Evolutionary conservation across 1,140 invertebrate genomes (phyloP), one percentile per base, ranked within the genome.

Genomic region (Monomorium pharaonis): DNA sequence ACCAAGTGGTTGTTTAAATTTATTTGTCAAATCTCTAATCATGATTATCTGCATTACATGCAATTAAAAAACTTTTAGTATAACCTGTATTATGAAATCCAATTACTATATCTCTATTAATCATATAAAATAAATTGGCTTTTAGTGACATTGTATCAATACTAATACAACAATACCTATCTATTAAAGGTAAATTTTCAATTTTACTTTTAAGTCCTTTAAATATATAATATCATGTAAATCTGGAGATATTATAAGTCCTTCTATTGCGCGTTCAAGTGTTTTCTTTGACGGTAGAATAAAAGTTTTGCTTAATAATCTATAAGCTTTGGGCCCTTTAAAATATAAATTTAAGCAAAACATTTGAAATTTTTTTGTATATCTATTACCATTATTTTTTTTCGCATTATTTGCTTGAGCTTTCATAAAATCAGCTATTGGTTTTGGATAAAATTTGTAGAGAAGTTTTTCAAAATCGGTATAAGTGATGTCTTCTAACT

Each of bases 111-210:
- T 78, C 16, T 65, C 60, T 65, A 42, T 37, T 37, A 37, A 37
- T 37, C 37, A 37, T 37, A 37, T 37, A 37, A 37, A 37, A 80
- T 80, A 80, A 67, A 80, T 14, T 67, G 49, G 44, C 27, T 80
- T 67, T 80, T 37, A 80, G 51, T 65, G 60, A 67, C 47, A 67
- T 51, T 80, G 60, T 37, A 80, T 80, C 60, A 65, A 80, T 80
- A 1, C 60, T n/a, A 21, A 80, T 80, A 14, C 42, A 80, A 51
- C 76, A 80, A 30, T 76, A 76, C 6, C 42, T 76, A 60, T 76
- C 16, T 58, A 60, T 27, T 16, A 30, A 9, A 76, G 9, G 1
- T 27, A 76, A 76, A 76, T 60, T 58, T 60, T 76, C 37, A 44
- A 3, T 76, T 44, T 76, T 60, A 58, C 27, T n/a, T 4, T 2